Evolutionary conservation across 2,113 vertebrate species (phyloP).

Genomic region (Daboia siamensis): DNA sequence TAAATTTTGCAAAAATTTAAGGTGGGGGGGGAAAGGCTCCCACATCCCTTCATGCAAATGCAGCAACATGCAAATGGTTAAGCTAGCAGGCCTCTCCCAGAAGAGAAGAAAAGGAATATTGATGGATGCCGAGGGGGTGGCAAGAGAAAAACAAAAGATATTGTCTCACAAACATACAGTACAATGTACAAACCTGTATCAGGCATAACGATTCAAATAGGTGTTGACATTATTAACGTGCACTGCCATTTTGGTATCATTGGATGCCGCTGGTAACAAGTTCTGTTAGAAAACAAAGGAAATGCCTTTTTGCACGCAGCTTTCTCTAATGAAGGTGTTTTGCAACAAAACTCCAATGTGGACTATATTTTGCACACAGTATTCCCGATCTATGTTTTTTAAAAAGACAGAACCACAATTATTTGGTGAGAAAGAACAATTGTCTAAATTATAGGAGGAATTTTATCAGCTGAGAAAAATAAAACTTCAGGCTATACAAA

Average conservation of each 20-base stretch:
- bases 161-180: neutral
- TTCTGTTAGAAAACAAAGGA: neutral
- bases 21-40: neutral
- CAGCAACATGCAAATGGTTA: neutral
- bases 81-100: neutral
- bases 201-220: neutral
- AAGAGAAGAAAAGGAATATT: neutral
- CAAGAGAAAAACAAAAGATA: neutral
- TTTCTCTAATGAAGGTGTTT: neutral
- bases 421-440: neutral
- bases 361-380: neutral
- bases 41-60: neutral
- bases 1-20: neutral
- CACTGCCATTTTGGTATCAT: neutral
- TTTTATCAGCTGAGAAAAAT: neutral
- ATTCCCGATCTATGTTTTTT: neutral
- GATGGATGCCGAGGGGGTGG: neutral
- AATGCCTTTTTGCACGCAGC: neutral
- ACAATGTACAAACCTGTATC: neutral
- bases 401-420: neutral
- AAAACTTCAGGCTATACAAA: neutral
- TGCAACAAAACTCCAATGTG: neutral
- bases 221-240: neutral
- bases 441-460: neutral
- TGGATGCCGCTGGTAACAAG: neutral